A percentile compares a stretch with the other conserved stretches of the same genome.
phyloP scores from a whole-genome alignment of 2,888 invertebrate species.

The Melanostoma mellinum region DNA sequence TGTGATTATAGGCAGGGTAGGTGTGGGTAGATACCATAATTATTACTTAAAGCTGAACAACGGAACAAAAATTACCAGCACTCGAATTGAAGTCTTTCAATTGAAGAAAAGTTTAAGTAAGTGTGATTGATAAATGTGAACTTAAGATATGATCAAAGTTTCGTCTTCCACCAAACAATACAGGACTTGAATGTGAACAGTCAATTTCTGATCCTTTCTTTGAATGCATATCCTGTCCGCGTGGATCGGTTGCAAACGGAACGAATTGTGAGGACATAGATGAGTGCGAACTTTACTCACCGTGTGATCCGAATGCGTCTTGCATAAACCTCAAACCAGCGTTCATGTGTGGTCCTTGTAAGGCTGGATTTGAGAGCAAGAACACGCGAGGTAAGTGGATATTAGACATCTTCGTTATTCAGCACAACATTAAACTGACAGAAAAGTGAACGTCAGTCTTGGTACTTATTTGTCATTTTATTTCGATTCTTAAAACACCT shows the following conservation, averaged over 20 bases:
- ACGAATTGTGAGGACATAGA: conserved; percentile 89
- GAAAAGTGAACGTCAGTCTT: too few relatives aligned
- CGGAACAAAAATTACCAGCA: neutral
- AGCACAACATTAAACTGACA: too few relatives aligned
- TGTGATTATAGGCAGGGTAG: neutral
- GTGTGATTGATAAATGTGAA: neutral
- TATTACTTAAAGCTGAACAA: neutral
- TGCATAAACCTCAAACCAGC: conserved; percentile 92
- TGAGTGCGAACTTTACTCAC: conserved; percentile 92
- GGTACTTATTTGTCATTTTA: too few relatives aligned
- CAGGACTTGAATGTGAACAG: conserved; percentile 86
- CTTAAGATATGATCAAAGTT: neutral
- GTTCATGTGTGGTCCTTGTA: conserved; percentile 94
- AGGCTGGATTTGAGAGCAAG: conserved; percentile 87
- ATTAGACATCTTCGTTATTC: neutral
- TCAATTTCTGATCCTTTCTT: conserved; percentile 87
- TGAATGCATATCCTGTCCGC: conserved; percentile 88
- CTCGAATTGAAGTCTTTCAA: conserved; percentile 11
- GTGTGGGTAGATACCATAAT: neutral
- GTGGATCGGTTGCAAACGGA: conserved; percentile 88
- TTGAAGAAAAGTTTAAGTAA: conserved; percentile 17
- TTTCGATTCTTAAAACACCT: too few relatives aligned
- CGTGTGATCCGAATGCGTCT: conserved; percentile 89
- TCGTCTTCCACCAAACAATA: conserved; percentile 54
- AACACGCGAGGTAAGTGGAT: conserved; percentile 78